Conservation (phyloP, 2,113 vertebrate genomes). For the Symphodus melops region DNA sequence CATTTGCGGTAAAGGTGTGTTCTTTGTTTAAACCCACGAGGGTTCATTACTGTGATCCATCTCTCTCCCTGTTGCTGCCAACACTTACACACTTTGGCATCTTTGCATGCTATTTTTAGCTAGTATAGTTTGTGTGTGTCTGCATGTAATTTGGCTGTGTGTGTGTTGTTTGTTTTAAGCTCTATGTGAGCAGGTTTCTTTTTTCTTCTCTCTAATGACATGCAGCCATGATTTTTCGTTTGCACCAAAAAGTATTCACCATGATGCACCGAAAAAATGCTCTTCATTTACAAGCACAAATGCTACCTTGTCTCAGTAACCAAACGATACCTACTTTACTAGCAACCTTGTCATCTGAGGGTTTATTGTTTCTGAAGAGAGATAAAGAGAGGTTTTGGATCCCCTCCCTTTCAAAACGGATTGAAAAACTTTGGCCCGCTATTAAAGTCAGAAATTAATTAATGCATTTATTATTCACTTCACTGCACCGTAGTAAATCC, state of each 20-base stretch:
- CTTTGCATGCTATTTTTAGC: constrained; percentile 64
- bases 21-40: constrained; percentile 77
- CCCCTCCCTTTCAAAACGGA: no score
- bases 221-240: background rate
- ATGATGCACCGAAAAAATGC: constrained; percentile 2
- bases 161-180: constrained; percentile 18
- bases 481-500: no score
- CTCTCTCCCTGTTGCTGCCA: constrained; percentile 58
- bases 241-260: constrained; percentile 3
- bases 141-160: constrained; percentile 53
- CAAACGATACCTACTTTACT: background rate
- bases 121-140: background rate
- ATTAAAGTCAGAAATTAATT: no score
- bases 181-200: constrained; percentile 38
- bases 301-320: background rate
- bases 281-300: background rate
- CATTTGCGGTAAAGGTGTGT: constrained; percentile 63
- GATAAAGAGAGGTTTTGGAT: no score
- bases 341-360: background rate
- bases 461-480: no score
- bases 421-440: no score
- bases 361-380: no score
- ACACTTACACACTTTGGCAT: constrained; percentile 58
- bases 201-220: constrained; percentile 18
- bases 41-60: constrained; percentile 78